Base-by-base conservation (phyloP, 2,888 invertebrate genomes). In the Drosophila cyrtoloma region DNA sequence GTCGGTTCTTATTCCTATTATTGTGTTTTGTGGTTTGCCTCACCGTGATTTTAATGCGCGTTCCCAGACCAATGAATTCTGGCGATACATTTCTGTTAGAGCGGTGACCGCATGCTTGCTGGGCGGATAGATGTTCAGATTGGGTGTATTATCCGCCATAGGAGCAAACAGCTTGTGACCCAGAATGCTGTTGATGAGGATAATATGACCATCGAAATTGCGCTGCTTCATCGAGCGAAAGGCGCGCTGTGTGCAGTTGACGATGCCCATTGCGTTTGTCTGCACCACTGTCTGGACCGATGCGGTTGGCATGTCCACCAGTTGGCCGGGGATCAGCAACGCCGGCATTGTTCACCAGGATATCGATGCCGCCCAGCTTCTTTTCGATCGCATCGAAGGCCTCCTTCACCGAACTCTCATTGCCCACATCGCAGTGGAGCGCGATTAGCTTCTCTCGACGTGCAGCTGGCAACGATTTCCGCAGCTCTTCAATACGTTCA, bases 261-360 rank as follows among this genome's bases (percentile, higher is more conserved):
- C 86, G 1, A 94, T 84, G 3, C 94, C 95, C 80, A 93, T 93
- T 1, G 94, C 74, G 85, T 95, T 95, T 16, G 93, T 93, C 74
- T 95, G 94, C 1, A 95, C 80, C 0, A 93, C 87, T 47, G 92
- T 81, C 47, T 88, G 81, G 1, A 90, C 47, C 0, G 57, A 39
- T 0, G 75, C 33, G 2, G 81, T 51, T 5, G 83, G 76, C 86
- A 89, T 86, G 26, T 82, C 85, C 22, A 79, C 73, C 33, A 93
- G 60, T 16, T 79, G 77, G 1, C 93, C 92, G 0, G 50, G 2
- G 10, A 70, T 76, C 28, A 86, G n/a, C 12, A 1, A 94, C 85
- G 3, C 94, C 95, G 3, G 95, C 95, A 84, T 95, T 95, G 86
- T 96, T 96, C 3, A 96, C 90, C 65, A 95, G 92, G 6, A 96